Evolutionary conservation across 2,888 invertebrate genomes (phyloP).

Genomic region (Perizoma flavofasciatum): DNA sequence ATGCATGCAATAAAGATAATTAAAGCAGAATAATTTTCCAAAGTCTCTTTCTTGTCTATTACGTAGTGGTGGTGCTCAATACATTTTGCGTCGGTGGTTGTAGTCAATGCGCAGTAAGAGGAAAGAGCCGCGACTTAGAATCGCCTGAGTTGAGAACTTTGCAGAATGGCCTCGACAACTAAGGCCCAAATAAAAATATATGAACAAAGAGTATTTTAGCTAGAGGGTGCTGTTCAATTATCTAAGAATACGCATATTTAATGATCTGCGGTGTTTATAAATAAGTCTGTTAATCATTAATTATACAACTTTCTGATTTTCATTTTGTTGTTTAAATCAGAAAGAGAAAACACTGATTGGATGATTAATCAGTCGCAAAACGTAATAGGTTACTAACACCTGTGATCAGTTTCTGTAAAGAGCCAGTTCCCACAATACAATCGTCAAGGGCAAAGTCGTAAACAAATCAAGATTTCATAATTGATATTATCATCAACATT

Average conservation of each 20-base stretch:
- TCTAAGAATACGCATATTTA: no score
- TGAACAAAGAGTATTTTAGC: no score
- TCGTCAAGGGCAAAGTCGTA: not conserved
- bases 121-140: conserved; percentile 34
- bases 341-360: conserved; percentile 11
- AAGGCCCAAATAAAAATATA: no score
- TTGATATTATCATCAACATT: no score
- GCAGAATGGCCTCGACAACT: not conserved
- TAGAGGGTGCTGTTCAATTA: no score
- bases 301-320: conserved; percentile 3
- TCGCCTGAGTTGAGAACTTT: conserved; percentile 13
- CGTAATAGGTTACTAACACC: conserved; percentile 14
- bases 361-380: conserved; percentile 13
- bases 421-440: not conserved
- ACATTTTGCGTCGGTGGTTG: conserved; percentile 27
- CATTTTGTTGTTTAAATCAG: not conserved
- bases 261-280: no score
- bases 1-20: conserved; percentile 7
- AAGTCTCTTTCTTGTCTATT: conserved; percentile 13
- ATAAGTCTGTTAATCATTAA: not conserved
- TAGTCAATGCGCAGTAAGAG: conserved; percentile 46
- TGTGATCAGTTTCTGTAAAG: conserved; percentile 11
- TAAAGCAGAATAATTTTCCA: conserved; percentile 14
- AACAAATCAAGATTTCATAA: not conserved
- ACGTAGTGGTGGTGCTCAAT: conserved; percentile 6